These are phyloP conservation scores for Cebuella pygmaea DNA, from an alignment of 2,797 vertebrate species.

Conservation along the genomic window DNA sequence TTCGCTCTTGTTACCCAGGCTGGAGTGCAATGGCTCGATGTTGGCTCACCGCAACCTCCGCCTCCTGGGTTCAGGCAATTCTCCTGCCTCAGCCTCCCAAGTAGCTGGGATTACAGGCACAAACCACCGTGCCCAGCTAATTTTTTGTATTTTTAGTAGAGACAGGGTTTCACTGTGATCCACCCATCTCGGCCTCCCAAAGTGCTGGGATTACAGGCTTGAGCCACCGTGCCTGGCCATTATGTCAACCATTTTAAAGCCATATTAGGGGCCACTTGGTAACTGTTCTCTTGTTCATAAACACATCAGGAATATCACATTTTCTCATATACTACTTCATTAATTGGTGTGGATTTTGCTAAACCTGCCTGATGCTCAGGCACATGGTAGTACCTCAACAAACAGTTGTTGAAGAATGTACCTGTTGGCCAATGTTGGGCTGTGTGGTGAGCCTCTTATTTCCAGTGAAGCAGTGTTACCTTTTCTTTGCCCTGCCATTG, in stretches of 20 bases:
- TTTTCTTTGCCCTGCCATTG: conserved; percentile 5
- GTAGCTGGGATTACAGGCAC: too few relatives aligned
- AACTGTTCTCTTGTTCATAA: neutral
- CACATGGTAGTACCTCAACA: neutral
- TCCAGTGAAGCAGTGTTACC: neutral
- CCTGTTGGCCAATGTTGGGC: neutral
- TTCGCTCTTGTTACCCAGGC: too few relatives aligned
- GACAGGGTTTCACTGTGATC: too few relatives aligned
- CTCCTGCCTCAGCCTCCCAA: too few relatives aligned
- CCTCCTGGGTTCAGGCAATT: too few relatives aligned
- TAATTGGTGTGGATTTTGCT: neutral
- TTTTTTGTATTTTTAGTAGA: too few relatives aligned
- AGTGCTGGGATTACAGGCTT: too few relatives aligned
- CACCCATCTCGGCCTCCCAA: too few relatives aligned
- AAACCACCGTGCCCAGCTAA: too few relatives aligned
- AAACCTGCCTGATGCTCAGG: fast-evolving
- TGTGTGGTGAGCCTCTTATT: neutral
- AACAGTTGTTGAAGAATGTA: neutral
- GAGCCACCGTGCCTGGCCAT: neutral
- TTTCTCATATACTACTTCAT: neutral
- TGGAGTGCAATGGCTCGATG: too few relatives aligned
- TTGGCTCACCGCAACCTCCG: too few relatives aligned
- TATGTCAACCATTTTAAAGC: neutral
- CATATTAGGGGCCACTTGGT: neutral
- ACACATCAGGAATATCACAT: neutral